Percentiles rank a stretch among this genome's conserved stretches.
phyloP scores from a whole-genome alignment of 2,888 invertebrate species.

The Callyntrura guangdongensis region DNA sequence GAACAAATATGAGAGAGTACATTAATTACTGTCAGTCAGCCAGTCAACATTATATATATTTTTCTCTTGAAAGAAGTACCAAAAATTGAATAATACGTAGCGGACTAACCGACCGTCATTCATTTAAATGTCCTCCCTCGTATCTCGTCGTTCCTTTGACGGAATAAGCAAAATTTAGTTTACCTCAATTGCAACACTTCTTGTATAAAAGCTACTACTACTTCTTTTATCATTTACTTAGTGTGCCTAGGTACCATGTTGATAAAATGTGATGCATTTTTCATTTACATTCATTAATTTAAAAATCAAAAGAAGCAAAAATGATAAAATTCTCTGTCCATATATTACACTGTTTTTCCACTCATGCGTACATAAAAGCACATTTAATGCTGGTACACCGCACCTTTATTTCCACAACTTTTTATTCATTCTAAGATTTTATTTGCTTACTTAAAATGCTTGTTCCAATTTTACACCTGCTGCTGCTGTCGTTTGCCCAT shows the following conservation, averaged over 20 bases:
- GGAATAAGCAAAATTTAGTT: conserved; percentile 6
- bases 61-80: conserved; percentile 65
- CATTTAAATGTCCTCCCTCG: conserved; percentile 8
- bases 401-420: conserved; percentile 18
- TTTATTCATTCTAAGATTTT: neutral
- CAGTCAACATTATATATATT: conserved; percentile 48
- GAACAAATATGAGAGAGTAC: conserved; percentile 70
- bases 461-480: conserved; percentile 1
- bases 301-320: conserved; percentile 44
- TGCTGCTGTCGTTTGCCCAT: neutral
- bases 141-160: conserved; percentile 7
- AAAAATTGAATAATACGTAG: conserved; percentile 77
- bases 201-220: too few relatives aligned
- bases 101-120: conserved; percentile 52
- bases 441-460: conserved; percentile 9
- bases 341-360: neutral
- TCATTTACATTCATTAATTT: conserved; percentile 52
- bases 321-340: conserved; percentile 6
- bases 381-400: conserved; percentile 40
- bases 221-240: neutral
- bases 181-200: conserved; percentile 26
- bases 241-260: neutral
- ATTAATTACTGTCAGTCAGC: conserved; percentile 78
- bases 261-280: conserved; percentile 29
- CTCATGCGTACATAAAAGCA: conserved; percentile 52